Evolutionary conservation across 2,797 vertebrate species (phyloP), one percentile per base, ranked within the genome.

Genomic region (Chelonia mydas): DNA sequence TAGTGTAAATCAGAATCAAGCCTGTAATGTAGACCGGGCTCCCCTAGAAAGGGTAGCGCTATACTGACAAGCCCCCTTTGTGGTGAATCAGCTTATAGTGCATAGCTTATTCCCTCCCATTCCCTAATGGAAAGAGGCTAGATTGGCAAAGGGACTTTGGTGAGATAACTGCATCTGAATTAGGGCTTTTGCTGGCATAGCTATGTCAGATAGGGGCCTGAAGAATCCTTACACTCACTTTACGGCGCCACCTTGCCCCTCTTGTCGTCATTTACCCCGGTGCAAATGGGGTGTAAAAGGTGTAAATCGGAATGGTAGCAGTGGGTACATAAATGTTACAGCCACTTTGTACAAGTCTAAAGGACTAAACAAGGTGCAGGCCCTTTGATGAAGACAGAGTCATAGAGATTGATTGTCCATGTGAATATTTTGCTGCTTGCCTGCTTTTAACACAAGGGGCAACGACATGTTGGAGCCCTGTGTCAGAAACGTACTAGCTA

Each of bases 321-420:
- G 41, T 28, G 41, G 41, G 45, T 76, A 47, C 45, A 47, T 6
- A 76, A 28, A 47, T 7, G 23, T 76, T 76, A 12, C 41, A 76
- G 45, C 7, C 41, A 28, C 12, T 37, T 53, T 11, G 8, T 19
- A 21, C 3, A 12, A 17, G 3, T 51, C 1, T 15, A 72, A 84
- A 61, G 9, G 33, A 17, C 37, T 51, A 2, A 1, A 0, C 3
- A 74, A 3, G 2, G 5, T 53, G 59, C 76, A 57, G 2, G 5
- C 4, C 27, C 27, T n/a, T 37, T 27, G 13, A 23, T n/a, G 76
- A 55, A 68, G 21, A 41, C 15, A 76, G 41, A 27, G 37, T 13
- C 1, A 0, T 19, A 57, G 23, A 77, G 2, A 0, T 19, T 21
- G 33, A 33, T 19, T 41, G 90, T 65, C 33, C 4, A 5, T 27